Evolutionary conservation across 2,888 invertebrate genomes (phyloP), one percentile per base, ranked within the genome.

Genomic region (Chouioia cunea): DNA sequence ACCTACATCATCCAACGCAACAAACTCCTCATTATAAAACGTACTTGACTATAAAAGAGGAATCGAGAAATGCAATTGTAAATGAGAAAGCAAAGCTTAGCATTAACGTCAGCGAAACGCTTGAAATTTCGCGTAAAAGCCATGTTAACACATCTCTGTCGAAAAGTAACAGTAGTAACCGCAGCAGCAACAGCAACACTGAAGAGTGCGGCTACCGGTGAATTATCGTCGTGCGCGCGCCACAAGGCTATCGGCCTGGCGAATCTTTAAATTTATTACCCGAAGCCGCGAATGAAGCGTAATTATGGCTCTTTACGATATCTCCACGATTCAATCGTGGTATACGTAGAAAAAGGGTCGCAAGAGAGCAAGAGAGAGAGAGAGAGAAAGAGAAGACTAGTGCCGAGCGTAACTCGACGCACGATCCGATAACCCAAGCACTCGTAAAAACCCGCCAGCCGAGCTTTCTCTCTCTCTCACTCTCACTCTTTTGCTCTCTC

Each of bases 221-320:
- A 82, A 81, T 82, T 82, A 82, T 82, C 76, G 79, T 79, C 76
- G 54, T 16, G 22, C 44, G 27, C 43, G 18, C 58, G 59, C 46
- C 6, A 36, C 52, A 66, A 63, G 66, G 53, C 75, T 80, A 82
- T 81, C 82, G 80, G 76, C 73, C 73, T 76, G 67, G 73, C 65
- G 73, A 79, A 82, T 81, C 82, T 79, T 68, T 69, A 79, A 81
- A 82, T 82, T 81, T 81, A 82, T 81, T 76, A 77, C 79, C 76
- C 72, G 70, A 72, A 78, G 77, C 78, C 76, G 78, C 79, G 79
- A 81, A 80, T 80, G 79, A 77, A 80, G 78, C 76, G 79, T 81
- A 81, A 82, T 82, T 81, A 81, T 78, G 78, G 77, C 74, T 76
- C 77, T 76, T 80, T 78, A 75, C 75, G 71, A 73, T 71, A 77